Base-by-base conservation (phyloP, 2,797 vertebrate genomes). In the Kryptolebias ocellatus region DNA sequence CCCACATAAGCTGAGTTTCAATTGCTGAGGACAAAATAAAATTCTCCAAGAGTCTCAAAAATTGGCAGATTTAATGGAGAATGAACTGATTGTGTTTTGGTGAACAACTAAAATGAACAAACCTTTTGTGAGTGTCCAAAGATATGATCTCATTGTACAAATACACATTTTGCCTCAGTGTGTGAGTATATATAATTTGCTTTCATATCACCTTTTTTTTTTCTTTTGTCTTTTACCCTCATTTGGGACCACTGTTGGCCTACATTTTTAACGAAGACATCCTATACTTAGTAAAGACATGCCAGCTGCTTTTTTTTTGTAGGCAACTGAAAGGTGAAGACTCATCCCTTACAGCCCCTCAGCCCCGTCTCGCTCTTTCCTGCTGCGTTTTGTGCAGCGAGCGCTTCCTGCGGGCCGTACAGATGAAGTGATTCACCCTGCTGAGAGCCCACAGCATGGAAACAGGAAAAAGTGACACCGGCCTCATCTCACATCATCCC, bases 341-440 rank as follows among this genome's bases (percentile, higher is more conserved):
- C 66, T 74, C 18, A 62, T 59, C 42, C 49, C 56, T 73, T 12
- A 12, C 52, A 60, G 70, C 76, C 20, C n/a, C 65, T 58, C 55
- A 59, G 34, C 50, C 51, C 50, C n/a, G n/a, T 55, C 49, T 74
- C 50, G 39, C 37, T 16, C 37, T 3, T 29, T 50, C 29, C 29
- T 39, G 37, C 27, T 24, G 1, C 54, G 60, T 57, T 69, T 59
- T 63, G 62, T 60, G 67, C 69, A 60, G 72, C 31, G 17, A 70
- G 68, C 70, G 67, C 47, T 53, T 64, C 63, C 75, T 74, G 67
- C 73, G 71, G 76, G 73, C 56, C 63, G 37, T 60, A 59, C 6
- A 4, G 49, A 52, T 45, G n/a, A 75, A 77, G 73, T 88, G 83
- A 90, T 66, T 86, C 83, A 87, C 64, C 17, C 59, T 50, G 69